These are phyloP conservation scores for Aplysina aerophoba DNA, from an alignment of 37 sponge, comb jelly and placozoan species.

Conservation along the genomic window DNA sequence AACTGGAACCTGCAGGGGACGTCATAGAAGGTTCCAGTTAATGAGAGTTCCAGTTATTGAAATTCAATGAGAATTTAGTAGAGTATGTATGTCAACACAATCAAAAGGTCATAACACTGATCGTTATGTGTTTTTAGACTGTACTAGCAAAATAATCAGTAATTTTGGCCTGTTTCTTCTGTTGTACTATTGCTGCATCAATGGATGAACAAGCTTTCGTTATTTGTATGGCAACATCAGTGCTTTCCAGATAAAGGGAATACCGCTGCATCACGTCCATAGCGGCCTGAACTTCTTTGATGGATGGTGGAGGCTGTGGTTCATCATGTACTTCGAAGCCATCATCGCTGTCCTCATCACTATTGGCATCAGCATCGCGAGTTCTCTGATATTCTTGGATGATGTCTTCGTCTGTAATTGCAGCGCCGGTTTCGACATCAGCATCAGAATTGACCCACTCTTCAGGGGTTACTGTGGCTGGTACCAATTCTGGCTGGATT, in stretches of 20 bases:
- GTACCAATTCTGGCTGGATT: background rate
- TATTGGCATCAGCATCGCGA: background rate
- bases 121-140: conserved; percentile 26
- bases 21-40: conserved; percentile 28
- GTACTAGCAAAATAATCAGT: conserved; percentile 27
- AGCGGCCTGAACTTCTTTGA: conserved; percentile 4
- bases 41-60: conserved; percentile 27
- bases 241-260: conserved; percentile 27
- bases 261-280: conserved; percentile 32
- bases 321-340: background rate
- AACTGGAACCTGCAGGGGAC: conserved; percentile 30
- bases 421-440: background rate
- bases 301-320: conserved; percentile 4
- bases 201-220: conserved; percentile 28
- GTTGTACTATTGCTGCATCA: conserved; percentile 34
- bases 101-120: conserved; percentile 25
- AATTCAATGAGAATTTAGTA: conserved; percentile 31
- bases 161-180: conserved; percentile 26
- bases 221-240: conserved; percentile 29
- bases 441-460: conserved; percentile 9
- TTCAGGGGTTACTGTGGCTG: conserved; percentile 9
- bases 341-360: conserved; percentile 9
- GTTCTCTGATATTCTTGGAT: conserved; percentile 3
- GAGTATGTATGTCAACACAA: conserved; percentile 22
- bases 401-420: background rate